Base-by-base conservation (phyloP, 2,797 vertebrate species). In the Dallia pectoralis region DNA sequence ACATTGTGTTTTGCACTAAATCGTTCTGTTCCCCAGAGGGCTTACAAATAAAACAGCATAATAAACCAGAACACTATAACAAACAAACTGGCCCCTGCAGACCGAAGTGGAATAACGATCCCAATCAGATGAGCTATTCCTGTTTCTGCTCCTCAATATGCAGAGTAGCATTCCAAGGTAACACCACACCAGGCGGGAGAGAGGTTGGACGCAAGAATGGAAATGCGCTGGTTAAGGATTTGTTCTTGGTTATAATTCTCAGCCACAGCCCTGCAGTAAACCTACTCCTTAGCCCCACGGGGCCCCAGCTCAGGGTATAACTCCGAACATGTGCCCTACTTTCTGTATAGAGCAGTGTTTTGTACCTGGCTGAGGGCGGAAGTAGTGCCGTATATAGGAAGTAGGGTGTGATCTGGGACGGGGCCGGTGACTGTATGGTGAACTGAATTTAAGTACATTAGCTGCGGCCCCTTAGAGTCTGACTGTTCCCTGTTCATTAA, bases 401-500 rank as follows among this genome's bases (percentile, higher is more conserved):
- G n/a, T 53, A 53, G 19, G 51, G 51, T 53, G 33, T 36, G 33
- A 36, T 36, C 7, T 7, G 33, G 33, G 33, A 7, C 7, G 33
- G 3, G 3, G 33, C 33, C 33, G 33, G 33, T 36, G 33, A 53
- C 51, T 53, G 51, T 22, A 53, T 2, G 19, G 19, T 53, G 19
- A 53, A 53, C 5, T 53, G 51, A 14, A 53, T 53, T 7, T 22
- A 53, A 53, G 74, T 79, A 51, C 82, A 80, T 82, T 83, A 79
- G 64, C 79, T 67, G 53, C 51, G 11, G 68, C 71, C 5, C 18
- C 78, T 22, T 2, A 61, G 74, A 69, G 81, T 74, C 70, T 79
- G 64, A 30, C 79, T 14, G 56, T 68, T 72, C 69, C 71, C 71
- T 78, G 74, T 82, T 89, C 84, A 90, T 89, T 89, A 84, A 84